Conservation (phyloP, 2,888 invertebrate species). For the Heterodera filipjevi region DNA sequence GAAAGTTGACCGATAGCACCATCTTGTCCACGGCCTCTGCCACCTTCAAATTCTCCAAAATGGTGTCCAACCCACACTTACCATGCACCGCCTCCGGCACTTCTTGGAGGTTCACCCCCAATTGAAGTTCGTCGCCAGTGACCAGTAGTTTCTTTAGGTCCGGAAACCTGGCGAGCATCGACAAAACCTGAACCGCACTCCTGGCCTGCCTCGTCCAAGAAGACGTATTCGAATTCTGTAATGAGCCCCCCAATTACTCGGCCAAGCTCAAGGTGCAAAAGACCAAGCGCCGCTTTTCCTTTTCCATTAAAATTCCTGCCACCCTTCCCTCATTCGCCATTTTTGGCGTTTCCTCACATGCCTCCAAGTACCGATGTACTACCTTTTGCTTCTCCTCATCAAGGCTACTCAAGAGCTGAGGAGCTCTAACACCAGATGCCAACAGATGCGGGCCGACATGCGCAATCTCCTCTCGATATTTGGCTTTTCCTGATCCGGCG, state of each 20-base stretch:
- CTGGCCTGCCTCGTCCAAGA: conserved; percentile 1
- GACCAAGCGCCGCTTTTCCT: not conserved
- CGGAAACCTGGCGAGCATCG: conserved; percentile 1
- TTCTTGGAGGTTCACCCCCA: not conserved
- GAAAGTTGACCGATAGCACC: not conserved
- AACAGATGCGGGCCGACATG: not conserved
- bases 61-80: conserved; percentile 1
- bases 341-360: not conserved
- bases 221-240: not conserved
- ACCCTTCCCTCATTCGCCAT: not conserved
- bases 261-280: not conserved
- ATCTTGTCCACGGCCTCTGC: not conserved
- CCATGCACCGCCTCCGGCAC: not conserved
- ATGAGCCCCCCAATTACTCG: not conserved
- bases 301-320: not conserved
- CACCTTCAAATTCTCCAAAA: not conserved
- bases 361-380: not conserved
- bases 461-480: not conserved
- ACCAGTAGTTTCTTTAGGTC: not conserved
- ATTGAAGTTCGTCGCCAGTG: not conserved
- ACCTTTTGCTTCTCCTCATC: not conserved
- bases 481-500: not conserved
- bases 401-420: not conserved
- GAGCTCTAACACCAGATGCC: not conserved
- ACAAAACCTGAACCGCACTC: not conserved